phyloP scores from a whole-genome alignment of 2,113 vertebrate genomes.

The Symphodus melops region DNA sequence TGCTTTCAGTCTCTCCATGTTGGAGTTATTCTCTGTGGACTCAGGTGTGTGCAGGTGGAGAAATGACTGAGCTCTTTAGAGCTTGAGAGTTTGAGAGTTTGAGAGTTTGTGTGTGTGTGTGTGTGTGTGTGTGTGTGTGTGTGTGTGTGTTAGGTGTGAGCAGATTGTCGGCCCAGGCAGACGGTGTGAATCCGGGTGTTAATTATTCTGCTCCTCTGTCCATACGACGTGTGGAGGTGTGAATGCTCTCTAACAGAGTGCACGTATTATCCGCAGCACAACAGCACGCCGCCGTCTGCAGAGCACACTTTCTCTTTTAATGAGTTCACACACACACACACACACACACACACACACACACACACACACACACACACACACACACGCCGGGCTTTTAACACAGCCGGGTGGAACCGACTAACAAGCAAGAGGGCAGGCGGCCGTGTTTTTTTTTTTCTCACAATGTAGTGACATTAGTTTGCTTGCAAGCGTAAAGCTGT shows the following conservation, averaged over 20 bases:
- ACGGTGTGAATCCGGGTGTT: conserved; percentile 20
- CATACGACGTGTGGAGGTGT: neutral
- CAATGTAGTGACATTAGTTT: neutral
- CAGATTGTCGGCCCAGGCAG: conserved; percentile 3
- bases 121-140: neutral
- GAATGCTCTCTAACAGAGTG: conserved; percentile 12
- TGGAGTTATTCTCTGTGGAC: neutral
- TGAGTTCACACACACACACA: conserved; percentile 45
- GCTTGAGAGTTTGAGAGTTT: conserved; percentile 15
- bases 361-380: conserved; percentile 52
- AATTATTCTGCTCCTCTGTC: conserved; percentile 36
- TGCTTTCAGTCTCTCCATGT: neutral
- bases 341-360: conserved; percentile 55
- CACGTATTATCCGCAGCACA: conserved; percentile 22
- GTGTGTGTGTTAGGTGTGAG: conserved; percentile 10
- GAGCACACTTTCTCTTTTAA: neutral
- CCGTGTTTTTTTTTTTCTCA: too few relatives aligned
- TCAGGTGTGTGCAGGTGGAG: conserved; percentile 13
- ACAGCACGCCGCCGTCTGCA: neutral
- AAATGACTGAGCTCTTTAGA: neutral
- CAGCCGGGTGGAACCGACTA: neutral
- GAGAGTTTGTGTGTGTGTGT: neutral
- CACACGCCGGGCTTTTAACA: neutral
- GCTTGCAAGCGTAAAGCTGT: neutral
- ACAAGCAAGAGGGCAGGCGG: neutral